Conservation (phyloP, 2,113 vertebrate species). For the Clarias magur region DNA sequence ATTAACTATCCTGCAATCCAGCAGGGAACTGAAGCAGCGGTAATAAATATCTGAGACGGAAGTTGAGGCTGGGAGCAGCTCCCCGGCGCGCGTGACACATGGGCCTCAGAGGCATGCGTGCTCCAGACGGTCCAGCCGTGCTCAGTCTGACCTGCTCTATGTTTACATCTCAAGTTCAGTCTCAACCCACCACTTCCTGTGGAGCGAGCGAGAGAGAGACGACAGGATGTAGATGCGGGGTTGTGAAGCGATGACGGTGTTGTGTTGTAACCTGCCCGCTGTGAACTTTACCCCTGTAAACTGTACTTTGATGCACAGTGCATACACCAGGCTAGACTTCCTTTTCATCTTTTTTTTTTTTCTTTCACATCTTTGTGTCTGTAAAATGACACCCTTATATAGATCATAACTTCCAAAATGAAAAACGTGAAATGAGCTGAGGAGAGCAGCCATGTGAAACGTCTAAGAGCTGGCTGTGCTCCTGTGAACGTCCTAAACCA, state of each 20-base stretch:
- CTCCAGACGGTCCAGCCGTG: constrained; percentile 23
- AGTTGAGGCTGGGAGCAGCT: constrained; percentile 30
- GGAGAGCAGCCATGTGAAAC: background rate
- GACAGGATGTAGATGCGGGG: constrained; percentile 16
- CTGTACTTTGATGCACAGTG: background rate
- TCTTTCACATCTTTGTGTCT: background rate
- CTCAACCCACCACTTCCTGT: constrained; percentile 34
- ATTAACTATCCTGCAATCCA: background rate
- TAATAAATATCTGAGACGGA: constrained; percentile 17
- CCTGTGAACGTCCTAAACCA: background rate
- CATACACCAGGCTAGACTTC: background rate
- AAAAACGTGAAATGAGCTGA: background rate
- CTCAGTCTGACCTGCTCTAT: constrained; percentile 20
- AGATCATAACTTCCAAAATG: background rate
- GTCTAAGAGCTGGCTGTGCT: background rate
- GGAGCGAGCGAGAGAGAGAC: no score
- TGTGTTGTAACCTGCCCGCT: background rate
- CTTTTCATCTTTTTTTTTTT: background rate
- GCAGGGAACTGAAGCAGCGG: background rate
- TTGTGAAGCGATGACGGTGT: background rate
- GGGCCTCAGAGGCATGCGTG: background rate
- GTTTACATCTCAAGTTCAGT: constrained; percentile 17
- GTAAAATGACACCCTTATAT: background rate
- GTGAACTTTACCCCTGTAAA: background rate
- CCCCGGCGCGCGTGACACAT: background rate